These are phyloP conservation scores for Acanthococcus lagerstroemiae DNA, from an alignment of 2,888 invertebrate genomes.

Conservation along the genomic window DNA sequence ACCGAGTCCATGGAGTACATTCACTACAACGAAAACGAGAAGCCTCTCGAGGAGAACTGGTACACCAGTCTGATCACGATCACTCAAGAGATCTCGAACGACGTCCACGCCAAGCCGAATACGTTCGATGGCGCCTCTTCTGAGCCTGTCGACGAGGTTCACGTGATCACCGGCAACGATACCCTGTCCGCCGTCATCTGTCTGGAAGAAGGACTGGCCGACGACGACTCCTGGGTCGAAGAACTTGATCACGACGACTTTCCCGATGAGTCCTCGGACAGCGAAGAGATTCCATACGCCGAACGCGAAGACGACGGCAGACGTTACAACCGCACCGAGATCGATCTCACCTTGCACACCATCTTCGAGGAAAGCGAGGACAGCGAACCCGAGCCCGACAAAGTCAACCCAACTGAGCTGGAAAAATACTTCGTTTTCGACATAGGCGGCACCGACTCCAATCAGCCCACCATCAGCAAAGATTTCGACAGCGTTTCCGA, in stretches of 20 bases:
- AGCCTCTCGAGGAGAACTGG: constrained; percentile 39
- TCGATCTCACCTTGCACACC: constrained; percentile 84
- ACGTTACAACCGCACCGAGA: constrained; percentile 61
- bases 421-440: constrained; percentile 87
- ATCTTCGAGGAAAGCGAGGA: constrained; percentile 92
- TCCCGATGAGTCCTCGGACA: constrained; percentile 43
- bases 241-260: constrained; percentile 51
- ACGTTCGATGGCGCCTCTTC: constrained; percentile 30
- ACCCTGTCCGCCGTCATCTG: constrained; percentile 61
- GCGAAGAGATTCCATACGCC: constrained; percentile 49
- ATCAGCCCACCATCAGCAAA: constrained; percentile 42
- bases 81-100: constrained; percentile 54
- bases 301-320: constrained; percentile 62
- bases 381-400: constrained; percentile 73
- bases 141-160: constrained; percentile 35
- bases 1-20: constrained; percentile 39
- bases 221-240: constrained; percentile 87
- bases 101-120: neutral
- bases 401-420: constrained; percentile 59
- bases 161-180: constrained; percentile 57
- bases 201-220: constrained; percentile 75
- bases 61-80: constrained; percentile 85
- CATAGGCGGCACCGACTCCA: constrained; percentile 55
- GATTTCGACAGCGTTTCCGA: constrained; percentile 52
- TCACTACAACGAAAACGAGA: constrained; percentile 33